Evolutionary conservation across 2,797 vertebrate species (phyloP).

Genomic region (Manis javanica): DNA sequence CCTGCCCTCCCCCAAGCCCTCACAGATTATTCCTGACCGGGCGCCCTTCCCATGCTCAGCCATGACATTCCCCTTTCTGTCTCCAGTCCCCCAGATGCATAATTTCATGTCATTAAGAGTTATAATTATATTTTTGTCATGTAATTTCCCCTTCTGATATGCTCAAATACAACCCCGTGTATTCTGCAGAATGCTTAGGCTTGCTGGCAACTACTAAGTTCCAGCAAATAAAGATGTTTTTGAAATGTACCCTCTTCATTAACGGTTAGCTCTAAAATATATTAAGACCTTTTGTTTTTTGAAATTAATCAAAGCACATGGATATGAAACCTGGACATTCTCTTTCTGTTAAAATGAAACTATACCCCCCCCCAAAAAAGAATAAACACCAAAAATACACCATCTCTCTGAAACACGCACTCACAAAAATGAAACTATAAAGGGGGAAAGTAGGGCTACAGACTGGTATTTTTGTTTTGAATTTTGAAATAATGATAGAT

Average conservation of each 20-base stretch:
- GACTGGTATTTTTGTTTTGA: not conserved
- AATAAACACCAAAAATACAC: too few relatives aligned
- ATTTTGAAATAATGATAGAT: not conserved
- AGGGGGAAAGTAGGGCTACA: not conserved
- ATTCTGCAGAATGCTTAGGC: not conserved
- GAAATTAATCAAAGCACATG: not conserved
- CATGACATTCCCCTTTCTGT: not conserved
- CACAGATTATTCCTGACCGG: not conserved
- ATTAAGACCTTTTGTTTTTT: not conserved
- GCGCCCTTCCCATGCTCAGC: not conserved
- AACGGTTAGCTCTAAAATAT: not conserved
- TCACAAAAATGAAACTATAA: not conserved
- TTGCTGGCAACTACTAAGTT: not conserved
- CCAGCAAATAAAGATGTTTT: not conserved
- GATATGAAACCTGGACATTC: not conserved
- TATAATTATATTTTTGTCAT: not conserved
- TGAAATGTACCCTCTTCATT: not conserved
- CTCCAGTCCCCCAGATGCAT: not conserved
- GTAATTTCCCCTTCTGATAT: not conserved
- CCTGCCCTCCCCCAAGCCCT: not conserved
- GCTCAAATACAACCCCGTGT: not conserved
- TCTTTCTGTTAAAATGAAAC: constrained; percentile 1
- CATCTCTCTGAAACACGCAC: too few relatives aligned
- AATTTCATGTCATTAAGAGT: not conserved
- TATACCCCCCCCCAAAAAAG: not conserved